These are phyloP conservation scores for Hyposmocoma kahamanoa DNA, from an alignment of 1,140 invertebrate species.

Conservation along the genomic window DNA sequence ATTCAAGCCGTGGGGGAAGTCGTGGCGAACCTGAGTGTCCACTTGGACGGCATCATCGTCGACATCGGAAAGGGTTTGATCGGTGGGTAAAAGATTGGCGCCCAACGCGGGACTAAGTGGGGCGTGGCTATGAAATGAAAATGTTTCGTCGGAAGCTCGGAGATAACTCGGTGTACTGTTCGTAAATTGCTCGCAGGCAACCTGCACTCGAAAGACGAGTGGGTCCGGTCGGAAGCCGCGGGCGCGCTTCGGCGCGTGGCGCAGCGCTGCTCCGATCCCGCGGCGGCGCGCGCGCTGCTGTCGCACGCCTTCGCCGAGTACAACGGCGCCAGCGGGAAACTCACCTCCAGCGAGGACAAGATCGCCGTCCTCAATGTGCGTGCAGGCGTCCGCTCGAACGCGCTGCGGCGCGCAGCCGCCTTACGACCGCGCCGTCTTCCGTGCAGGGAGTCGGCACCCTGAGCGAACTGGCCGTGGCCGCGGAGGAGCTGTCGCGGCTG, in stretches of 20 bases:
- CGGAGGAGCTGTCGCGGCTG: slow-evolving; percentile 75
- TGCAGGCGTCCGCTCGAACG: not conserved
- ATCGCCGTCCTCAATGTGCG: slow-evolving; percentile 88
- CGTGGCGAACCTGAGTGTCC: slow-evolving; percentile 81
- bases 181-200: slow-evolving; percentile 76
- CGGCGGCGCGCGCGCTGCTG: slow-evolving; percentile 80
- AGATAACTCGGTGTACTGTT: no score
- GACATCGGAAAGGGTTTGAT: slow-evolving; percentile 89
- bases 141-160: no score
- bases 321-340: slow-evolving; percentile 93
- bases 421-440: no score
- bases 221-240: slow-evolving; percentile 81
- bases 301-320: slow-evolving; percentile 87
- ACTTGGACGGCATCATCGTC: slow-evolving; percentile 85
- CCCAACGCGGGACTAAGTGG: no score
- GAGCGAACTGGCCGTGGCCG: slow-evolving; percentile 81
- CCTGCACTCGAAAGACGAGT: slow-evolving; percentile 88
- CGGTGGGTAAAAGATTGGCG: no score
- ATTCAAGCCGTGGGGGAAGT: slow-evolving; percentile 86
- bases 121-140: no score
- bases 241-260: slow-evolving; percentile 79
- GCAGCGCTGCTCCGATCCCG: slow-evolving; percentile 77
- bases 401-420: no score
- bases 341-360: slow-evolving; percentile 91
- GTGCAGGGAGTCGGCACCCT: slow-evolving; percentile 86